Conservation (phyloP, 2,888 invertebrate genomes). For the Melanotus villosus region DNA sequence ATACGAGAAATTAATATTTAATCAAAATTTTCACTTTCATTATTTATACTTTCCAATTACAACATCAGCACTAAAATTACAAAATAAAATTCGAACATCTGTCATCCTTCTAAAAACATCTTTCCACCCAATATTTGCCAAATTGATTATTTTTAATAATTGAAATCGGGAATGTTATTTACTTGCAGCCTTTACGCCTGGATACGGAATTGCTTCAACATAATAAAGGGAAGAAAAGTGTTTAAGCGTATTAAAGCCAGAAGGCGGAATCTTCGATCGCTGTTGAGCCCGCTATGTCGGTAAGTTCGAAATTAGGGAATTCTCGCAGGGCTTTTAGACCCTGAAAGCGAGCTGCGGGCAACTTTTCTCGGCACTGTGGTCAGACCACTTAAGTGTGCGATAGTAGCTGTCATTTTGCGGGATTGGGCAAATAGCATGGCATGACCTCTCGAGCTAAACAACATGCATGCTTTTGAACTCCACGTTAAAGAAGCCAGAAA, state of each 20-base stretch:
- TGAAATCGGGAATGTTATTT: not conserved
- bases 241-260: constrained; percentile 19
- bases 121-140: too few relatives aligned
- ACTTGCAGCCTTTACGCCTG: not conserved
- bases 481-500: not conserved
- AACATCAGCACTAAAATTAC: too few relatives aligned
- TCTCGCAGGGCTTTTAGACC: constrained; percentile 34
- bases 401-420: constrained; percentile 34
- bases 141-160: not conserved
- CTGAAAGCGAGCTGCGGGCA: constrained; percentile 35
- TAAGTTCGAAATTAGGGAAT: constrained; percentile 29
- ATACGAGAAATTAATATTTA: too few relatives aligned
- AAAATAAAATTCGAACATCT: too few relatives aligned
- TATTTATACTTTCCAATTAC: too few relatives aligned
- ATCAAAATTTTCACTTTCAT: too few relatives aligned
- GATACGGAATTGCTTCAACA: not conserved
- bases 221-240: not conserved
- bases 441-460: constrained; percentile 9
- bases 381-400: constrained; percentile 32
- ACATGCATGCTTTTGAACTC: not conserved
- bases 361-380: constrained; percentile 35
- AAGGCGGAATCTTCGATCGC: constrained; percentile 29
- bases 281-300: constrained; percentile 14
- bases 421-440: constrained; percentile 29
- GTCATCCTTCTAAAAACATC: too few relatives aligned